Conservation (phyloP, 2,113 vertebrate genomes). For the Saccopteryx leptura region DNA sequence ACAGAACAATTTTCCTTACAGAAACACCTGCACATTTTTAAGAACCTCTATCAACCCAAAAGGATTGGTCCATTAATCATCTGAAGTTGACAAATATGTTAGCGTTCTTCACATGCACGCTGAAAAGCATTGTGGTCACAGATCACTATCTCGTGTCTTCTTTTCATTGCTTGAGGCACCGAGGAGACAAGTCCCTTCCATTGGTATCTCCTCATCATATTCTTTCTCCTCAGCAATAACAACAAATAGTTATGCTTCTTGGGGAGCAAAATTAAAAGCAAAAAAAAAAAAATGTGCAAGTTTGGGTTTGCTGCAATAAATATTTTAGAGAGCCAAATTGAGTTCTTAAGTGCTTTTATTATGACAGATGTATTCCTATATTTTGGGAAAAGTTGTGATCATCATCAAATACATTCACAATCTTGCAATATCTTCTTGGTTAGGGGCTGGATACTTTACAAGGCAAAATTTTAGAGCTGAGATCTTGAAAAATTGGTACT, state of each 20-base stretch:
- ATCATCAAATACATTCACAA: slow-evolving; percentile 23
- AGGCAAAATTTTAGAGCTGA: slow-evolving; percentile 5
- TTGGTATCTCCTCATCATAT: slow-evolving; percentile 45
- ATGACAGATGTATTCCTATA: slow-evolving; percentile 54
- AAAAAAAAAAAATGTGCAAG: slow-evolving; percentile 77
- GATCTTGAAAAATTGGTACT: neutral
- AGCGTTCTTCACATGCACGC: slow-evolving; percentile 65
- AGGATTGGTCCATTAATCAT: slow-evolving; percentile 64
- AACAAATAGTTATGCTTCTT: slow-evolving; percentile 52
- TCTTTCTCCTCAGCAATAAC: slow-evolving; percentile 40
- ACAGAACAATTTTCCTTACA: slow-evolving; percentile 32
- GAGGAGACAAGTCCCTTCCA: slow-evolving; percentile 37
- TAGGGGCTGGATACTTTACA: neutral
- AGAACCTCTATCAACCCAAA: slow-evolving; percentile 64
- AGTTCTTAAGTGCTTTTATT: slow-evolving; percentile 45
- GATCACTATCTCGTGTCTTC: slow-evolving; percentile 68
- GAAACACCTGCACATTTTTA: slow-evolving; percentile 73
- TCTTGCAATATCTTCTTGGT: neutral
- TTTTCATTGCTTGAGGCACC: slow-evolving; percentile 64
- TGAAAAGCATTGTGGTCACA: slow-evolving; percentile 61
- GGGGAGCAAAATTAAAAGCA: slow-evolving; percentile 68
- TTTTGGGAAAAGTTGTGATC: slow-evolving; percentile 29
- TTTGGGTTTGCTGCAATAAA: slow-evolving; percentile 73
- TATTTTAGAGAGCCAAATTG: slow-evolving; percentile 66
- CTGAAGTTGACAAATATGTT: slow-evolving; percentile 55